Base-by-base conservation (phyloP, 2,888 invertebrate species). In the Aethes cnicana region DNA sequence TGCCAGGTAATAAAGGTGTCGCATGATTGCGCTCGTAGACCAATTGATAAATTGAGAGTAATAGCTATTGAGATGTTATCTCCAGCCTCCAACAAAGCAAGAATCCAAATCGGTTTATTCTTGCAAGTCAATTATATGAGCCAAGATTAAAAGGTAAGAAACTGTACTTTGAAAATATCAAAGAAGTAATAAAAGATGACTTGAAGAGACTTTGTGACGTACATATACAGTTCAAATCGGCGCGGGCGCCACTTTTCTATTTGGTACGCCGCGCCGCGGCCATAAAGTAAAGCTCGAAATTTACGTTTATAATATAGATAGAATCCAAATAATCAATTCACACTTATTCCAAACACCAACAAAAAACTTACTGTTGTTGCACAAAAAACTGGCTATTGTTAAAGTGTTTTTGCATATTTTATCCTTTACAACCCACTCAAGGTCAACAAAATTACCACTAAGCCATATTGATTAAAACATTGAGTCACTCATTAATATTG, bases 11-110 rank as follows among this genome's bases (percentile, higher is more conserved):
- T 54, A 47, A 47, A 56, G 55, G 46, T 58, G 58, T 55, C 42
- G 43, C 54, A 61, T 63, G 70, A 75, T 72, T 72, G 76, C 72
- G 66, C 63, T 58, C 59, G 66, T 63, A 66, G 62, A 64, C 66
- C 74, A 72, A 80, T 82, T 83, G 82, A 74, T 75, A 82, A 84
- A 84, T 84, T 83, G 80, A 73, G 76, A 77, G 72, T 81, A 83
- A 81, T 74, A 66, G 71, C 67, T 70, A 72, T 71, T 68, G 72
- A 69, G 67, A 63, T 60, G 14, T 9, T 32, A 52, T 52, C 44
- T 28, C 14, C 50, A 44, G 39, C 33, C 33, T 16, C 44, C 23
- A 23, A 17, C 17, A 21, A 3, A 12, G 7, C 17, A 17, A 9
- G 33, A 33, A 33, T 30, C 20, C 9, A 21, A 20, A 43, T 43